Evolutionary conservation across 2,797 vertebrate genomes (phyloP).

Genomic region (Sitta carolinensis): DNA sequence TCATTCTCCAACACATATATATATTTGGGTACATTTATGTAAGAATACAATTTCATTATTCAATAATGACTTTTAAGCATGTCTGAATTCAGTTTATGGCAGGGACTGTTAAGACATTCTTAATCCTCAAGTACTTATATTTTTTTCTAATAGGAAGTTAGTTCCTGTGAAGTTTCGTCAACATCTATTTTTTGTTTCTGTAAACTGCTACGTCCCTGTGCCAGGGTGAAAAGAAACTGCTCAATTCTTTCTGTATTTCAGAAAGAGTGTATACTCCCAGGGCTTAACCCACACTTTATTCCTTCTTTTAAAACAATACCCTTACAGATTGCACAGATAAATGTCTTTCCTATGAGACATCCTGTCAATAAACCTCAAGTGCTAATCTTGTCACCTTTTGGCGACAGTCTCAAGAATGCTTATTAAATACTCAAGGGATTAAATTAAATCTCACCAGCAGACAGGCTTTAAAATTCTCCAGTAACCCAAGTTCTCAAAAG

Average conservation of each 20-base stretch:
- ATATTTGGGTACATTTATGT: neutral
- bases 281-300: slow-evolving; percentile 28
- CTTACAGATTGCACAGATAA: slow-evolving; percentile 19
- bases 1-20: neutral
- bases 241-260: slow-evolving; percentile 30
- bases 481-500: slow-evolving; percentile 62
- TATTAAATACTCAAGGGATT: slow-evolving; percentile 76
- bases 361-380: slow-evolving; percentile 69
- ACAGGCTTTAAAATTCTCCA: slow-evolving; percentile 69
- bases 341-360: slow-evolving; percentile 51
- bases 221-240: neutral
- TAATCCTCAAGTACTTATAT: neutral
- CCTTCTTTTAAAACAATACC: slow-evolving; percentile 47
- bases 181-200: neutral
- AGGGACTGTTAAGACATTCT: neutral
- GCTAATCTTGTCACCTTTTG: slow-evolving; percentile 75
- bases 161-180: slow-evolving; percentile 7
- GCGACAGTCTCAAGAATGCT: slow-evolving; percentile 71
- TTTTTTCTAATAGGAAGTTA: neutral
- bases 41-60: neutral
- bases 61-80: neutral
- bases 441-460: slow-evolving; percentile 75
- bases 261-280: slow-evolving; percentile 18
- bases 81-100: neutral
- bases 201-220: neutral